Conservation (phyloP, 2,113 vertebrate species). For the Macquaria australasica region DNA sequence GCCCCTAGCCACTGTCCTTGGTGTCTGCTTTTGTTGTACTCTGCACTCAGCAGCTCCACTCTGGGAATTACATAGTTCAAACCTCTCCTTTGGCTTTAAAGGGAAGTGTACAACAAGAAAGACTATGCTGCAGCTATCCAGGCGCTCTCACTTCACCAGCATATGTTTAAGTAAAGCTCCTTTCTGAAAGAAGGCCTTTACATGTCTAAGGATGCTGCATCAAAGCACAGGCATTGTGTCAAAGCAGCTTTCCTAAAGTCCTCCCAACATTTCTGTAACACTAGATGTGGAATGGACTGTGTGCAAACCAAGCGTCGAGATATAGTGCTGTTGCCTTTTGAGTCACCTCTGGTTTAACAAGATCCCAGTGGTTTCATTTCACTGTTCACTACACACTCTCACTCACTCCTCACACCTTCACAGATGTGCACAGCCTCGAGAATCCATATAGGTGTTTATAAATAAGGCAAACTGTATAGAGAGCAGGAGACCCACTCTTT, state of each 20-base stretch:
- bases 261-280: conserved; percentile 39
- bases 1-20: conserved; percentile 19
- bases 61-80: conserved; percentile 23
- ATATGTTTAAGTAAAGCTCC: conserved; percentile 10
- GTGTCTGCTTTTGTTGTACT: conserved; percentile 9
- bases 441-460: conserved; percentile 16
- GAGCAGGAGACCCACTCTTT: neutral
- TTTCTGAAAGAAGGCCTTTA: conserved; percentile 20
- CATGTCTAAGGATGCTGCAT: neutral
- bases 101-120: neutral
- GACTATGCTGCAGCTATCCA: neutral
- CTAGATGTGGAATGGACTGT: conserved; percentile 55
- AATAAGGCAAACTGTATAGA: conserved; percentile 19
- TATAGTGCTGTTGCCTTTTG: conserved; percentile 19
- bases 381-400: conserved; percentile 42
- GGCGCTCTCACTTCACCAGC: conserved; percentile 2
- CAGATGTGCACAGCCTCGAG: conserved; percentile 42
- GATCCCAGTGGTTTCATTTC: conserved; percentile 54
- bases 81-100: conserved; percentile 24
- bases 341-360: conserved; percentile 57
- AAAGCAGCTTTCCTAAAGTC: neutral
- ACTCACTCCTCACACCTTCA: conserved; percentile 36
- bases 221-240: neutral
- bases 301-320: conserved; percentile 27
- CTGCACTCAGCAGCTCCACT: conserved; percentile 14